phyloP scores from a whole-genome alignment of 2,797 vertebrate genomes.

The Rhincodon typus region DNA sequence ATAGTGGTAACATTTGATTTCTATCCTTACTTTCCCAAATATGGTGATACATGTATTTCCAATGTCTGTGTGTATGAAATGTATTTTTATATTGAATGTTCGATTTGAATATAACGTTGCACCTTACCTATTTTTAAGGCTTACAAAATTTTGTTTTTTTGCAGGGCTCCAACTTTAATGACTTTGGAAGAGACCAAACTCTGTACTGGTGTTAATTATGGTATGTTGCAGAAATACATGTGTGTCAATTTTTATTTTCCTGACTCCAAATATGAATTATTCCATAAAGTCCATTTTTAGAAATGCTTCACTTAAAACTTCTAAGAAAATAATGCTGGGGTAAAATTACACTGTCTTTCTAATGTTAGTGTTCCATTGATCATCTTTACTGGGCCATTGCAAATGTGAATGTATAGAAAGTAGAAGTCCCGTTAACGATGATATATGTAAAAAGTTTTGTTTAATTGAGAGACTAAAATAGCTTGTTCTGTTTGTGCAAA shows the following conservation, averaged over 20 bases:
- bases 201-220: conserved; percentile 80
- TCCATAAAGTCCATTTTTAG: background rate
- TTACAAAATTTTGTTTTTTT: conserved; percentile 35
- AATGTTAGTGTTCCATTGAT: background rate
- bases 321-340: background rate
- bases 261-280: background rate
- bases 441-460: background rate
- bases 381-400: too few species aligned
- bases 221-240: conserved; percentile 54
- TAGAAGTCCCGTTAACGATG: background rate
- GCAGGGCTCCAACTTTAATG: conserved; percentile 82
- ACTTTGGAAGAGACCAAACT: conserved; percentile 82
- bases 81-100: background rate
- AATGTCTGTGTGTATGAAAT: background rate
- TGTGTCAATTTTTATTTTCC: background rate
- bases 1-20: background rate
- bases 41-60: background rate
- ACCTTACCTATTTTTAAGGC: background rate
- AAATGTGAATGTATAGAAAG: background rate
- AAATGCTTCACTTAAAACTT: background rate
- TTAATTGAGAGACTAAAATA: background rate
- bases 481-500: background rate
- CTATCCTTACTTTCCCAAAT: background rate
- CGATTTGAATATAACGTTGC: background rate
- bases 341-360: background rate